A percentile compares a stretch with the other conserved stretches of the same genome.
phyloP scores from a whole-genome alignment of 2,888 invertebrate genomes.

The Drosophila kokeensis region DNA sequence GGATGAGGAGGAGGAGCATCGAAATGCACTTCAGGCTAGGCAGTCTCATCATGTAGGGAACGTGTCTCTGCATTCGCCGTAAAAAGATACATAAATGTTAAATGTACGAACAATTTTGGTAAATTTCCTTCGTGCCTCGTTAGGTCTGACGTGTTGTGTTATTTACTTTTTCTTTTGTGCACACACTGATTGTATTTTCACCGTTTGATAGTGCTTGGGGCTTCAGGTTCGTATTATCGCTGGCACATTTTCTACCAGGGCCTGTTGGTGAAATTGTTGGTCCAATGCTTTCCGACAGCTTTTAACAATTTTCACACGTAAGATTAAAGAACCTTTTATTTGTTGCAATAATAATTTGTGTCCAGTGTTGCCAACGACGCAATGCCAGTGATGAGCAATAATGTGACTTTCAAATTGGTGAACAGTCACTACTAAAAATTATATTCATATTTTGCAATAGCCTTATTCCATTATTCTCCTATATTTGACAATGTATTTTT shows the following conservation, averaged over 20 bases:
- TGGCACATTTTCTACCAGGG: conserved; percentile 51
- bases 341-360: conserved; percentile 51
- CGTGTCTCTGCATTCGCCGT: conserved; percentile 15
- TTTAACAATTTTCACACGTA: conserved; percentile 68
- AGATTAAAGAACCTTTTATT: conserved; percentile 58
- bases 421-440: conserved; percentile 22
- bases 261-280: conserved; percentile 15
- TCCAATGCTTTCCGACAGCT: conserved; percentile 10
- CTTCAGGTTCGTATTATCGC: conserved; percentile 31
- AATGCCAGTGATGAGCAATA: conserved; percentile 32
- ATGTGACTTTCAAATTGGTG: conserved; percentile 8
- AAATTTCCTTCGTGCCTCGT: conserved; percentile 36
- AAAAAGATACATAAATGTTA: conserved; percentile 14
- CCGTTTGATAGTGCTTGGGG: conserved; percentile 31
- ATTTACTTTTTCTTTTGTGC: conserved; percentile 68
- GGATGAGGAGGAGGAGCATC: conserved; percentile 52
- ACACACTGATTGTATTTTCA: conserved; percentile 50
- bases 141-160: conserved; percentile 75
- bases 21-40: conserved; percentile 48
- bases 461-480: background rate
- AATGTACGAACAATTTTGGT: conserved; percentile 41
- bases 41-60: conserved; percentile 58
- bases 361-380: conserved; percentile 39
- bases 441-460: background rate
- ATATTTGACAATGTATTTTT: background rate